phyloP scores from a whole-genome alignment of 2,797 vertebrate genomes.

The Girardinus metallicus region DNA sequence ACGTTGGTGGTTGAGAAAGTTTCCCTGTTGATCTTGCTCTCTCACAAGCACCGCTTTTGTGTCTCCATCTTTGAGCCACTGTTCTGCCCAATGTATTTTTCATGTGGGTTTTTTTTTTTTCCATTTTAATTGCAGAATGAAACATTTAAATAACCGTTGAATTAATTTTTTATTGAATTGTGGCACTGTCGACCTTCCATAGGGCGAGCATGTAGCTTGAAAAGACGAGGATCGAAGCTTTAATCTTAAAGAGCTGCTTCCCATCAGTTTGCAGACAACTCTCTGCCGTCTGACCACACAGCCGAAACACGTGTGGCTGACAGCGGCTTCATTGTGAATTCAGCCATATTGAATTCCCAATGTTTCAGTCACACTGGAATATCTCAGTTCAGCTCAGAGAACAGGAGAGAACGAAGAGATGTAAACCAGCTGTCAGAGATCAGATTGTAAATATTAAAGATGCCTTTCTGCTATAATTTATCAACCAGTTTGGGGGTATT shows the following conservation, averaged over 20 bases:
- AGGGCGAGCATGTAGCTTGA: background rate
- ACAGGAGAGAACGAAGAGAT: background rate
- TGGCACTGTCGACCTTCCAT: background rate
- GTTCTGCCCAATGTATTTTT: background rate
- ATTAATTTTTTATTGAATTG: background rate
- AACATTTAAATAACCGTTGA: background rate
- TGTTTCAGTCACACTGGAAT: background rate
- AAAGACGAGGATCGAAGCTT: background rate
- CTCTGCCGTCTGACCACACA: background rate
- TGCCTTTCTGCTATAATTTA: constrained; percentile 1
- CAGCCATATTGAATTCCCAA: background rate
- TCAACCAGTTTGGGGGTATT: background rate
- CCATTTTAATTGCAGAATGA: background rate
- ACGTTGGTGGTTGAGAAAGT: background rate
- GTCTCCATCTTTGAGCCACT: background rate
- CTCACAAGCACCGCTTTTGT: background rate
- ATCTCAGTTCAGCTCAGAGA: background rate
- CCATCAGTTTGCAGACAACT: background rate
- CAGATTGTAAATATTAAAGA: background rate
- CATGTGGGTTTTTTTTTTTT: background rate
- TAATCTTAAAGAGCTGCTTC: background rate
- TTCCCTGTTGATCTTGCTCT: background rate
- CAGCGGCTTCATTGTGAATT: background rate
- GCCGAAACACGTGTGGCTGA: background rate
- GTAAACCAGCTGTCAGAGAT: background rate